Conservation (phyloP, 2,888 invertebrate species). For the Notocelia uddmanniana region DNA sequence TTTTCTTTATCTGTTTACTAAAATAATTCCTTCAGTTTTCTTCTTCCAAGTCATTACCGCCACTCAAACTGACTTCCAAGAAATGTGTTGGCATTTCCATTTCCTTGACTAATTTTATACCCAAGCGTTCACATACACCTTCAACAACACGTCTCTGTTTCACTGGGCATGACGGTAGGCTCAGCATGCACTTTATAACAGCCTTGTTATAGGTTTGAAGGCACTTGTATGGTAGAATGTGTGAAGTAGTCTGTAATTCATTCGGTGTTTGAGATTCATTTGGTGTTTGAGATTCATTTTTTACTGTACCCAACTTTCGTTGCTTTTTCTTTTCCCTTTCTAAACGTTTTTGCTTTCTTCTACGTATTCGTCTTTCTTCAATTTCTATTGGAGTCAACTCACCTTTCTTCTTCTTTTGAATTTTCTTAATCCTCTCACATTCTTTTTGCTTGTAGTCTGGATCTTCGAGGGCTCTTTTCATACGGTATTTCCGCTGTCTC, state of each 20-base stretch:
- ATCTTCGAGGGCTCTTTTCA: slow-evolving; percentile 1
- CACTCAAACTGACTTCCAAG: background rate
- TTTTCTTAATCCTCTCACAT: slow-evolving; percentile 13
- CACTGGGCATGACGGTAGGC: background rate
- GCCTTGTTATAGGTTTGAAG: slow-evolving; percentile 6
- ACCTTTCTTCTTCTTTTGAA: slow-evolving; percentile 5
- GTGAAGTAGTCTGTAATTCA: background rate
- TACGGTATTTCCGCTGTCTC: slow-evolving; percentile 8
- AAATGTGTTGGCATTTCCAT: background rate
- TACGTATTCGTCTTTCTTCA: background rate
- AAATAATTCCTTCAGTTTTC: background rate
- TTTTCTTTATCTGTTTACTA: background rate
- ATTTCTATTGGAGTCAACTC: background rate
- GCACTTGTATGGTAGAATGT: background rate
- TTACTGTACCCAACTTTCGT: background rate
- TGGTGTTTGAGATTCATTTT: background rate
- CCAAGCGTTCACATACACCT: slow-evolving; percentile 3
- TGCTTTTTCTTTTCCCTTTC: slow-evolving; percentile 13
- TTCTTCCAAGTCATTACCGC: background rate
- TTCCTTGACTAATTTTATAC: background rate
- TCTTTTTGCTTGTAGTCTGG: slow-evolving; percentile 13
- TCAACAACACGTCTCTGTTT: background rate
- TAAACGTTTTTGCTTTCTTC: slow-evolving; percentile 1
- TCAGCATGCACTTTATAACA: slow-evolving; percentile 2
- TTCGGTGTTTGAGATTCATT: no score